A percentile compares a stretch with the other conserved stretches of the same genome.
These are phyloP conservation scores for Aromia moschata DNA, from an alignment of 2,888 invertebrate genomes.

Conservation along the genomic window DNA sequence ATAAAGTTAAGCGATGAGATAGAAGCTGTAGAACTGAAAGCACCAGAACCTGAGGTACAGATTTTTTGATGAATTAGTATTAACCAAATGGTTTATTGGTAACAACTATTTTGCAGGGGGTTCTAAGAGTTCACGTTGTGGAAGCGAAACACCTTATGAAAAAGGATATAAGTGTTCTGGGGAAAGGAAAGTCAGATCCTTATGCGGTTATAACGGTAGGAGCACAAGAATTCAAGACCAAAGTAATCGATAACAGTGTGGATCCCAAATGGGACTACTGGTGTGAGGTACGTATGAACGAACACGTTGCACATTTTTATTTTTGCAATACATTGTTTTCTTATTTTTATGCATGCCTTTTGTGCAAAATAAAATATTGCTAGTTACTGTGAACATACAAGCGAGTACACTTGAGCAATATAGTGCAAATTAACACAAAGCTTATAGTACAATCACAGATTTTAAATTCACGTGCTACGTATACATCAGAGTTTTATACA, in stretches of 20 bases:
- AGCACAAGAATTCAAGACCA: constrained; percentile 91
- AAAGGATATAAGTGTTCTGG: constrained; percentile 91
- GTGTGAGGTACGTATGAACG: constrained; percentile 85
- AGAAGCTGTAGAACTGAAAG: constrained; percentile 81
- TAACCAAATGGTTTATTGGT: no score
- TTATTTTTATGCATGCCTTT: constrained; percentile 33
- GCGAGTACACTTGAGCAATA: constrained; percentile 4
- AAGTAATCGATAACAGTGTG: constrained; percentile 91
- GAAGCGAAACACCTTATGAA: constrained; percentile 96
- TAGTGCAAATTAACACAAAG: constrained; percentile 26
- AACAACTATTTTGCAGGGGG: constrained; percentile 72
- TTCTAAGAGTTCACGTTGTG: constrained; percentile 91
- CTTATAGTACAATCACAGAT: constrained; percentile 12
- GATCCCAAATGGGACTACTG: constrained; percentile 98
- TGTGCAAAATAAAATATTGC: constrained; percentile 3
- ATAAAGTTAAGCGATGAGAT: constrained; percentile 88
- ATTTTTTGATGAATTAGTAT: background rate
- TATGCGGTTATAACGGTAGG: constrained; percentile 93
- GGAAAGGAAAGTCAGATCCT: constrained; percentile 96
- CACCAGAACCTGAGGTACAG: constrained; percentile 90
- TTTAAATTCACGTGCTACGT: no score
- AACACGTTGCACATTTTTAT: background rate
- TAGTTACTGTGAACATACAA: background rate
- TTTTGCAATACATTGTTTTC: constrained; percentile 27
- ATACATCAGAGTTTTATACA: constrained; percentile 10